phyloP scores from a whole-genome alignment of 53 echinoderm and acorn worm species.

The Stichopus horrens region DNA sequence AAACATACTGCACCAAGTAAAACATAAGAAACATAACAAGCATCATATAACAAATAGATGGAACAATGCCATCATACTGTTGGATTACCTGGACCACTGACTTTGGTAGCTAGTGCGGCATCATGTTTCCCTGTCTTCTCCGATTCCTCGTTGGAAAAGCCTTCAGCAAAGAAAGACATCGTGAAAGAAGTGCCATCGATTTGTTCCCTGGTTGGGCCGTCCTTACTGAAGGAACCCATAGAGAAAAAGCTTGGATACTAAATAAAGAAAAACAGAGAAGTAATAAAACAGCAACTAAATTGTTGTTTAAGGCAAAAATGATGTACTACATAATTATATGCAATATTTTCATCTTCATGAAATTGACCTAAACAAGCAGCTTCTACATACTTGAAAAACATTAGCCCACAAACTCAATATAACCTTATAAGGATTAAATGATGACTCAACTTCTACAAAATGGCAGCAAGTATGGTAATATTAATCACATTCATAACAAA shows the following conservation, averaged over 20 bases:
- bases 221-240: constrained; percentile 71
- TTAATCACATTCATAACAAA: too few species aligned
- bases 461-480: too few species aligned
- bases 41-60: not conserved
- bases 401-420: too few species aligned
- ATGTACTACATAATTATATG: not conserved
- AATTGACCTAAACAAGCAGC: not conserved
- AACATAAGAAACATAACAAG: too few species aligned
- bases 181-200: constrained; percentile 71
- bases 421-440: too few species aligned
- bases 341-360: not conserved
- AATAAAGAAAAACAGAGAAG: not conserved
- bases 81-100: constrained; percentile 79
- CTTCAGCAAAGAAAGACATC: constrained; percentile 68
- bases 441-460: too few species aligned
- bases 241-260: constrained; percentile 81
- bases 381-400: not conserved
- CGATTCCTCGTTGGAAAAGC: constrained; percentile 64
- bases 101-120: constrained; percentile 69
- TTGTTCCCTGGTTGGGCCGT: constrained; percentile 82
- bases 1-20: too few species aligned
- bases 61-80: not conserved
- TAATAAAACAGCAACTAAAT: too few species aligned
- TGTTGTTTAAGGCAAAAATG: not conserved
- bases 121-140: constrained; percentile 68